These are phyloP conservation scores for Rallus crepitans DNA, from an alignment of 2,797 vertebrate species.

Conservation along the genomic window DNA sequence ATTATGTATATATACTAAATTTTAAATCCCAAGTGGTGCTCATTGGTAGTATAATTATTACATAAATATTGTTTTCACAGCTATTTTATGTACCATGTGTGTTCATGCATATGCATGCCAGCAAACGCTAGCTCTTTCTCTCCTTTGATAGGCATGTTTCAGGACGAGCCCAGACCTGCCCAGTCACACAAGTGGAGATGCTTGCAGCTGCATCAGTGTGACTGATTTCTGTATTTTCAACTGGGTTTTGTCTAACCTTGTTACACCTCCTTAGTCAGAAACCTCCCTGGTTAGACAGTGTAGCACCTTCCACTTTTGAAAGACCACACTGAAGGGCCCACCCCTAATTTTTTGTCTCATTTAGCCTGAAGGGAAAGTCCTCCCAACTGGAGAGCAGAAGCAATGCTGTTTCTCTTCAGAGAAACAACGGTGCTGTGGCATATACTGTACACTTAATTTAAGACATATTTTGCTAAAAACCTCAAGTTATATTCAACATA, in stretches of 20 bases:
- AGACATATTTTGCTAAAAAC: slow-evolving; percentile 78
- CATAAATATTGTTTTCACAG: neutral
- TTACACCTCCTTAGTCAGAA: slow-evolving; percentile 64
- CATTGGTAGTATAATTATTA: neutral
- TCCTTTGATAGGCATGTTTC: neutral
- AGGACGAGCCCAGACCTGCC: neutral
- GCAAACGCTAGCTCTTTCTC: neutral
- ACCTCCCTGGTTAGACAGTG: slow-evolving; percentile 47
- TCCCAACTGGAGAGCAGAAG: slow-evolving; percentile 70
- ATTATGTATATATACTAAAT: neutral
- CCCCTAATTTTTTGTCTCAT: slow-evolving; percentile 68
- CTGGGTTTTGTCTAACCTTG: slow-evolving; percentile 73
- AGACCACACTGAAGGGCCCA: slow-evolving; percentile 85
- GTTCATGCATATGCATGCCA: fast-evolving
- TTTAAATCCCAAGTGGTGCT: neutral
- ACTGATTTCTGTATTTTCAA: slow-evolving; percentile 48
- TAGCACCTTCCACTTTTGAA: slow-evolving; percentile 58
- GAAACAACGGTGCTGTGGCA: slow-evolving; percentile 74
- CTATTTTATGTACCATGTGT: neutral
- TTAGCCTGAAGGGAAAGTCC: slow-evolving; percentile 80
- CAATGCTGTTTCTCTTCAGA: slow-evolving; percentile 75
- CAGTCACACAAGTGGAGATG: neutral
- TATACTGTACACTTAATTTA: slow-evolving; percentile 78
- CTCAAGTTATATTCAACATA: slow-evolving; percentile 80
- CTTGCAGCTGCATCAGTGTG: neutral